phyloP scores from a whole-genome alignment of 1,140 invertebrate genomes.

The Sinonovacula constricta region DNA sequence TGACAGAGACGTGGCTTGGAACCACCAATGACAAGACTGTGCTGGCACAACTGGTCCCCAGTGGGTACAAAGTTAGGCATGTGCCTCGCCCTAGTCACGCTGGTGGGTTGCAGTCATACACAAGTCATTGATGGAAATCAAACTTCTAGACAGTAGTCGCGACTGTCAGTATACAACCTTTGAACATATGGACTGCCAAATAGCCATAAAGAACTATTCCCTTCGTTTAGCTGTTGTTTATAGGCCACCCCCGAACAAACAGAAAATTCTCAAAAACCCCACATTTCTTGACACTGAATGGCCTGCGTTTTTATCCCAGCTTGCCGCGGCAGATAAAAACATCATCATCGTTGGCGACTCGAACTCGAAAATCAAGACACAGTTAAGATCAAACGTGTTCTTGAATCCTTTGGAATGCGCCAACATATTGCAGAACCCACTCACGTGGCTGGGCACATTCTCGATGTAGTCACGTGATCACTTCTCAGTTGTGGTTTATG shows the following conservation, averaged over 20 bases:
- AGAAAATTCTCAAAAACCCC: constrained; percentile 5
- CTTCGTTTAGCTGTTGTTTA: constrained; percentile 13
- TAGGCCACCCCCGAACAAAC: constrained; percentile 5
- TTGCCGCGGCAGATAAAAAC: constrained; percentile 21
- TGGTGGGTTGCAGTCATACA: constrained; percentile 31
- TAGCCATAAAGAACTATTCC: constrained; percentile 15
- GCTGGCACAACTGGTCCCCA: constrained; percentile 21
- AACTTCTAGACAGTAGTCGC: neutral
- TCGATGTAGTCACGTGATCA: neutral
- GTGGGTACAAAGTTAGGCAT: constrained; percentile 17
- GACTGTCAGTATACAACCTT: constrained; percentile 8
- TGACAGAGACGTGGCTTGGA: constrained; percentile 40
- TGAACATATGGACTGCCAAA: constrained; percentile 23
- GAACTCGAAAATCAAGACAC: no score
- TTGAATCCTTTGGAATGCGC: neutral
- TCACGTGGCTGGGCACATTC: neutral
- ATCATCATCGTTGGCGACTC: constrained; percentile 23
- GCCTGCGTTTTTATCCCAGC: constrained; percentile 6
- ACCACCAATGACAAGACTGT: constrained; percentile 13
- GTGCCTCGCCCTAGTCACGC: constrained; percentile 2
- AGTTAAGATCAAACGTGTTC: neutral
- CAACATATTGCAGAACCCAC: neutral
- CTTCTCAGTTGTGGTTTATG: no score
- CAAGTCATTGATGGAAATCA: constrained; percentile 17
- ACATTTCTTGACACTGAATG: constrained; percentile 28